A percentile compares a stretch with the other conserved stretches of the same genome.
phyloP scores from a whole-genome alignment of 2,113 vertebrate species.

The Sphyrna mokarran region DNA sequence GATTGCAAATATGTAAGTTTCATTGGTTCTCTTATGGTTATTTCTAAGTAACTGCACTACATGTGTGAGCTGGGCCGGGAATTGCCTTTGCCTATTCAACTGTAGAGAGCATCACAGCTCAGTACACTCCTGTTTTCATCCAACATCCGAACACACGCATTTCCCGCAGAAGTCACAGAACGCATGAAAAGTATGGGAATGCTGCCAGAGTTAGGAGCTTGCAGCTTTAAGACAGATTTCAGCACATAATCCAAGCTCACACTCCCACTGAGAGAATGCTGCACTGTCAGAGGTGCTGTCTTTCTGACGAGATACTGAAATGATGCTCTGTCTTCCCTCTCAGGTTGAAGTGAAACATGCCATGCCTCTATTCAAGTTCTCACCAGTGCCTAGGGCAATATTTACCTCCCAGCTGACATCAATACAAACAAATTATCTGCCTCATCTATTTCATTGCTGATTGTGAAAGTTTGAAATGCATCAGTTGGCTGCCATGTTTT shows the following conservation, averaged over 20 bases:
- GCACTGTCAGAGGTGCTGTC: too few relatives aligned
- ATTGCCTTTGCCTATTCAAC: background rate
- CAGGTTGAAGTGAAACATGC: background rate
- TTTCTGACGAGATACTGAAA: background rate
- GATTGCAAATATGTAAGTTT: background rate
- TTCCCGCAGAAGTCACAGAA: background rate
- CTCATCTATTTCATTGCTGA: background rate
- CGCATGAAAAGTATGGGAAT: background rate
- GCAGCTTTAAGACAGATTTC: background rate
- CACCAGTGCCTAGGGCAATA: background rate
- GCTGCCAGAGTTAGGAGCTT: background rate
- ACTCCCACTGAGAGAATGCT: too few relatives aligned
- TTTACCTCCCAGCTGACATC: background rate
- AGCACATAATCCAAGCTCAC: background rate
- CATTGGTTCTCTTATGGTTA: background rate
- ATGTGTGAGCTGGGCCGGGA: background rate
- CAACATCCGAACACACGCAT: background rate
- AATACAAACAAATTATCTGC: background rate
- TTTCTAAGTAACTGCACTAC: background rate
- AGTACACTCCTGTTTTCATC: background rate
- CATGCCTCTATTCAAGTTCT: background rate
- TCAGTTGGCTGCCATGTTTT: background rate
- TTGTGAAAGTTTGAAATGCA: background rate
- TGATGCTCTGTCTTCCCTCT: background rate
- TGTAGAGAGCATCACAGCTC: background rate